Conservation (phyloP, 2,113 vertebrate species). For the Agapornis roseicollis region DNA sequence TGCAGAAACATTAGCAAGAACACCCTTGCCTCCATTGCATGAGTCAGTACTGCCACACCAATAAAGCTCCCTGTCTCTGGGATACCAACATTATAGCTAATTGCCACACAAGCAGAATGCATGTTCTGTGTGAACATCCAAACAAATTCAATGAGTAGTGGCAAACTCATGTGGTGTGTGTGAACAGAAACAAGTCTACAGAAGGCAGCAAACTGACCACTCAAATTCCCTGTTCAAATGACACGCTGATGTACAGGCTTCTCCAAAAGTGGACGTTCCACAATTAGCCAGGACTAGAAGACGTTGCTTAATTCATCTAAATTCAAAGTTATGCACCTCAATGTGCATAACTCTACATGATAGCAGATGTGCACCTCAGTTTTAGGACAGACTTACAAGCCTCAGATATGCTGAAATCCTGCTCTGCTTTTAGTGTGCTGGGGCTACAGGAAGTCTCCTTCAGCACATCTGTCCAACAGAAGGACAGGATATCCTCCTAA, state of each 20-base stretch:
- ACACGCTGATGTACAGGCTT: neutral
- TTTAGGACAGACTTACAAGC: neutral
- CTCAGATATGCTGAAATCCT: neutral
- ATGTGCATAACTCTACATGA: rapidly evolving
- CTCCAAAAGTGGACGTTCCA: neutral
- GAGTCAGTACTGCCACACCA: slow-evolving; percentile 35
- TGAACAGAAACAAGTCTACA: neutral
- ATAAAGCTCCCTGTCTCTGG: neutral
- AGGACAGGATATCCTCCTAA: neutral
- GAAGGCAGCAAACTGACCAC: neutral
- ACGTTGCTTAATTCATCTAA: neutral
- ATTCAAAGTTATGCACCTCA: neutral
- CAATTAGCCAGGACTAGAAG: neutral
- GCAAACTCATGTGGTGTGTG: neutral
- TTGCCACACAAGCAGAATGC: neutral
- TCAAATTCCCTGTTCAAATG: neutral
- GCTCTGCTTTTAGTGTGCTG: neutral
- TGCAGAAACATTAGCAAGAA: slow-evolving; percentile 9
- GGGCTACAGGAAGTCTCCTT: neutral
- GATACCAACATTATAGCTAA: neutral
- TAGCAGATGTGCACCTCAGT: neutral
- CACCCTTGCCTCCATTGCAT: neutral
- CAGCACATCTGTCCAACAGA: neutral
- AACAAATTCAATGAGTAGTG: neutral
- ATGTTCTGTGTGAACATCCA: neutral